Evolutionary conservation across 2,113 vertebrate genomes (phyloP).

Genomic region (Ictalurus punctatus): DNA sequence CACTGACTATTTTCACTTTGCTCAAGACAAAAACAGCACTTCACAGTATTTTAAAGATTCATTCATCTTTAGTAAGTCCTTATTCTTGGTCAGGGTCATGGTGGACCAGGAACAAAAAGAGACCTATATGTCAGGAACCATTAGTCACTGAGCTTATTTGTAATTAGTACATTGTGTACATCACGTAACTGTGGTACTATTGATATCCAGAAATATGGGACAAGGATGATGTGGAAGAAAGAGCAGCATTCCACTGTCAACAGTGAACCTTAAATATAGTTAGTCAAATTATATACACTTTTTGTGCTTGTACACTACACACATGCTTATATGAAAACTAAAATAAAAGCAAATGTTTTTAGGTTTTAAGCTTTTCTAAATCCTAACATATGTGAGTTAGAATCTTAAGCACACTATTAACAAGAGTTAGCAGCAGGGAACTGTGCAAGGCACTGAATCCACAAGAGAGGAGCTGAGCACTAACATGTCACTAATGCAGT

Average conservation of each 20-base stretch:
- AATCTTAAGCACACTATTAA: background rate
- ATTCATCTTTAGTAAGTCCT: background rate
- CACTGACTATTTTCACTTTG: background rate
- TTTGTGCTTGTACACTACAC: background rate
- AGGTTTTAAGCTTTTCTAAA: background rate
- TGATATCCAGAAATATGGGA: background rate
- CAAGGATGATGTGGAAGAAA: background rate
- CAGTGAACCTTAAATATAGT: background rate
- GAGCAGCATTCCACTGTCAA: background rate
- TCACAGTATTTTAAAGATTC: background rate
- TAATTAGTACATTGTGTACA: background rate
- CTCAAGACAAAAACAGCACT: background rate
- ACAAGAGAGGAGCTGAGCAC: background rate
- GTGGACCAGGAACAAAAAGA: background rate
- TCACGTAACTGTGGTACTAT: background rate
- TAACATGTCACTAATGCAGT: slow-evolving; percentile 2
- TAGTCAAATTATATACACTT: background rate
- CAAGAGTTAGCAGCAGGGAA: background rate
- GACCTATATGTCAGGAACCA: background rate
- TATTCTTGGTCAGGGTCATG: background rate
- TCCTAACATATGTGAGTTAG: background rate
- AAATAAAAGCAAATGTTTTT: background rate
- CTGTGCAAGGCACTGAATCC: background rate
- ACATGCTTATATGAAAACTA: background rate
- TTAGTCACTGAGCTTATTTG: background rate